phyloP scores from a whole-genome alignment of 2,888 invertebrate genomes.

The Agrotis puta region DNA sequence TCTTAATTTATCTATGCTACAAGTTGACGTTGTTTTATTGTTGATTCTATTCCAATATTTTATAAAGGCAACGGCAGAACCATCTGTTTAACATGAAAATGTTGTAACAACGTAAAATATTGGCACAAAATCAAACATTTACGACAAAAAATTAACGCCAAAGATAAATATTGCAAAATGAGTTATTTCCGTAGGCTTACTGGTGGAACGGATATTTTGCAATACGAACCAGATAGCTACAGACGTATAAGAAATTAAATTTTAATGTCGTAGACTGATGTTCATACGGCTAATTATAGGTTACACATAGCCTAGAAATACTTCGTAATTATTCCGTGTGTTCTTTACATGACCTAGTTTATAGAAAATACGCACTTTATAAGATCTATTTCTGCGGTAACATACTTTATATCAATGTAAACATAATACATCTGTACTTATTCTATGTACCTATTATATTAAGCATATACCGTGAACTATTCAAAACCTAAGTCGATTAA shows the following conservation, averaged over 20 bases:
- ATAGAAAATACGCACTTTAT: conserved; percentile 20
- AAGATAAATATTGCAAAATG: conserved; percentile 60
- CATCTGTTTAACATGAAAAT: conserved; percentile 49
- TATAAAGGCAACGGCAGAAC: conserved; percentile 21
- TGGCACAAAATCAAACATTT: conserved; percentile 76
- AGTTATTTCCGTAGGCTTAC: conserved; percentile 65
- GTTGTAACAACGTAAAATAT: conserved; percentile 57
- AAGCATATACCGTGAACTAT: conserved; percentile 11
- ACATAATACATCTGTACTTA: conserved; percentile 20
- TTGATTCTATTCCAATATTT: conserved; percentile 19
- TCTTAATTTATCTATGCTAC: conserved; percentile 52
- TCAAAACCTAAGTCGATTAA: neutral
- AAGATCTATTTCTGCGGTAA: conserved; percentile 5
- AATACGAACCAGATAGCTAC: conserved; percentile 56
- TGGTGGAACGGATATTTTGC: conserved; percentile 62
- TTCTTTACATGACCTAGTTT: conserved; percentile 53
- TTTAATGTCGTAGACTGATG: conserved; percentile 49
- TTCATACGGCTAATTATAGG: conserved; percentile 62
- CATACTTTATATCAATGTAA: conserved; percentile 17
- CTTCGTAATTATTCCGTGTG: conserved; percentile 43
- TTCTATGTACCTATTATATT: conserved; percentile 10
- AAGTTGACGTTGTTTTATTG: conserved; percentile 22
- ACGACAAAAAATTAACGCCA: conserved; percentile 59
- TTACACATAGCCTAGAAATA: conserved; percentile 52
- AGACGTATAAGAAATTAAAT: conserved; percentile 47